Conservation (phyloP, 2,888 invertebrate species). For the Tenthredo distinguenda region DNA sequence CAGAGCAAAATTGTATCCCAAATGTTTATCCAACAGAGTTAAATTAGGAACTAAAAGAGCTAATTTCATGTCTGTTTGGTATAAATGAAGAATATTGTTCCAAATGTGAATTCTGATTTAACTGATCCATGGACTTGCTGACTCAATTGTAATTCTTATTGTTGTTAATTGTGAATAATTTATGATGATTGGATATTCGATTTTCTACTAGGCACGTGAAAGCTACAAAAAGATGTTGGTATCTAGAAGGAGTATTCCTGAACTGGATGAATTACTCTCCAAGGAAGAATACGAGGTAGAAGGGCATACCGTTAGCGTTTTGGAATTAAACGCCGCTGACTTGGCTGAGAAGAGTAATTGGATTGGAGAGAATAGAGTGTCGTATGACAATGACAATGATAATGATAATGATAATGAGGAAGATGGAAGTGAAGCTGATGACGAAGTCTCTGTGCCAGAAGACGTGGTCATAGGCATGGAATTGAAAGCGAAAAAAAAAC, state of each 20-base stretch:
- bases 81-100: neutral
- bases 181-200: neutral
- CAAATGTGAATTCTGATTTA: neutral
- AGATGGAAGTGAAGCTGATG: slow-evolving; percentile 67
- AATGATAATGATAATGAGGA: slow-evolving; percentile 61
- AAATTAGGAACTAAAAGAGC: neutral
- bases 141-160: neutral
- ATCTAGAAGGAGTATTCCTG: slow-evolving; percentile 86
- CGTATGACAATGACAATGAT: slow-evolving; percentile 62
- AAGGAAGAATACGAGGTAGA: slow-evolving; percentile 88
- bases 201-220: slow-evolving; percentile 82
- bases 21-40: no score
- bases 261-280: slow-evolving; percentile 83
- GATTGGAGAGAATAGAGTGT: slow-evolving; percentile 85
- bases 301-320: slow-evolving; percentile 88
- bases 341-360: slow-evolving; percentile 86
- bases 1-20: no score
- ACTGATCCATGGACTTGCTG: neutral
- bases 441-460: slow-evolving; percentile 69
- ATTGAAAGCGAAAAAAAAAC: slow-evolving; percentile 71
- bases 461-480: slow-evolving; percentile 79
- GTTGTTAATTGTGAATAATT: neutral
- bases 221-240: slow-evolving; percentile 87
- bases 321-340: slow-evolving; percentile 86
- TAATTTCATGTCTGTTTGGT: neutral